These are phyloP conservation scores for Heterochromis multidens DNA, from an alignment of 2,113 vertebrate genomes.

Conservation along the genomic window DNA sequence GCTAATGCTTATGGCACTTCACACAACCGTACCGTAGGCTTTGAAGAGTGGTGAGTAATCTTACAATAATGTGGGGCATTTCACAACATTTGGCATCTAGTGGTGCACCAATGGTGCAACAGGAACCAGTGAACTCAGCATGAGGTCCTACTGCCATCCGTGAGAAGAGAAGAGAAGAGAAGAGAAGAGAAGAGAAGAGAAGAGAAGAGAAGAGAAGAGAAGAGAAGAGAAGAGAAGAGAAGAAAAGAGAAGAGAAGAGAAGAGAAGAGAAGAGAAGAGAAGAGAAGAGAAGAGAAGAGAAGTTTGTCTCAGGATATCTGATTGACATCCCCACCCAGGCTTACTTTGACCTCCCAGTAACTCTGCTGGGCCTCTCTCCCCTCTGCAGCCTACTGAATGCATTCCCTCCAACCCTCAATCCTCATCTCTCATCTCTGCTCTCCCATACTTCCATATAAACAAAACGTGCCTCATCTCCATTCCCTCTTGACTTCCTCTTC, in stretches of 20 bases:
- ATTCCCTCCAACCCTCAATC: background rate
- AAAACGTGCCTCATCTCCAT: slow-evolving; percentile 1
- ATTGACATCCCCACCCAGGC: slow-evolving; percentile 38
- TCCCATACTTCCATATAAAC: slow-evolving; percentile 15
- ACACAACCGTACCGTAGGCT: slow-evolving; percentile 18
- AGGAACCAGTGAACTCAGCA: slow-evolving; percentile 20
- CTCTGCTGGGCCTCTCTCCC: slow-evolving; percentile 27
- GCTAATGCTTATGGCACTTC: slow-evolving; percentile 29
- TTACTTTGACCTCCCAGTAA: slow-evolving; percentile 45
- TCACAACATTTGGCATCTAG: slow-evolving; percentile 52
- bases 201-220: too few species aligned
- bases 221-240: too few species aligned
- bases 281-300: background rate
- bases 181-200: background rate
- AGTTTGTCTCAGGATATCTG: background rate
- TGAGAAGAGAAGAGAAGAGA: background rate
- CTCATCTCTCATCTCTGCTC: slow-evolving; percentile 11
- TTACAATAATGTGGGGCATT: slow-evolving; percentile 58
- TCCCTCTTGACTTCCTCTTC: slow-evolving; percentile 1
- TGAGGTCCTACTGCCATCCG: slow-evolving; percentile 3
- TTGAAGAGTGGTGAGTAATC: slow-evolving; percentile 65
- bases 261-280: background rate
- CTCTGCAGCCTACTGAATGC: slow-evolving; percentile 21
- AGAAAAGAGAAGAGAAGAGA: background rate
- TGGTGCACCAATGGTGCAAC: background rate